phyloP scores from a whole-genome alignment of 2,888 invertebrate genomes.

The Coelopa pilipes region DNA sequence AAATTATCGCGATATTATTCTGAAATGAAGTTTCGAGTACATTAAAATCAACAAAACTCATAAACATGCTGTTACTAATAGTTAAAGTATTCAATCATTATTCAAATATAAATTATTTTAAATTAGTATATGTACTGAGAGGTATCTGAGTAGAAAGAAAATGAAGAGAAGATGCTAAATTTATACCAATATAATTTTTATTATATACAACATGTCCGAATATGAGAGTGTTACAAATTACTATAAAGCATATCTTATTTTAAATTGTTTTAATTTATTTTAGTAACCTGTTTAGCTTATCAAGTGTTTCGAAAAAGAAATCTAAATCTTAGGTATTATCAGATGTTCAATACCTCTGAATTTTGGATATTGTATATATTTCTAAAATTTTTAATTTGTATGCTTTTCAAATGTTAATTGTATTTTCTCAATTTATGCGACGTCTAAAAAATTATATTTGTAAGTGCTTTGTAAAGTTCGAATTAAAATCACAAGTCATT shows the following conservation, averaged over 20 bases:
- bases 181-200: not conserved
- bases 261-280: not conserved
- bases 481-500: no score
- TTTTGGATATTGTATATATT: no score
- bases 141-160: not conserved
- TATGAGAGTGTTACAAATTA: not conserved
- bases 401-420: no score
- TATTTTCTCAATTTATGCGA: no score
- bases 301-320: not conserved
- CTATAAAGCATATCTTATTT: not conserved
- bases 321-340: not conserved
- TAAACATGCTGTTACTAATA: not conserved
- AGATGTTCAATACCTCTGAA: not conserved
- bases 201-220: no score
- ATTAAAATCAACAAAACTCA: conserved; percentile 1
- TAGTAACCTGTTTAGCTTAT: no score
- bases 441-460: no score
- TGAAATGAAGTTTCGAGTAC: conserved; percentile 40
- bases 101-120: conserved; percentile 8
- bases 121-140: conserved; percentile 5
- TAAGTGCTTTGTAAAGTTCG: no score
- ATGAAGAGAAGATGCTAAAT: not conserved
- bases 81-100: not conserved
- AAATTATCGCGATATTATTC: conserved; percentile 54
- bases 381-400: no score